Base-by-base conservation (phyloP, 2,113 vertebrate genomes). In the Chaetodon trifascialis region DNA sequence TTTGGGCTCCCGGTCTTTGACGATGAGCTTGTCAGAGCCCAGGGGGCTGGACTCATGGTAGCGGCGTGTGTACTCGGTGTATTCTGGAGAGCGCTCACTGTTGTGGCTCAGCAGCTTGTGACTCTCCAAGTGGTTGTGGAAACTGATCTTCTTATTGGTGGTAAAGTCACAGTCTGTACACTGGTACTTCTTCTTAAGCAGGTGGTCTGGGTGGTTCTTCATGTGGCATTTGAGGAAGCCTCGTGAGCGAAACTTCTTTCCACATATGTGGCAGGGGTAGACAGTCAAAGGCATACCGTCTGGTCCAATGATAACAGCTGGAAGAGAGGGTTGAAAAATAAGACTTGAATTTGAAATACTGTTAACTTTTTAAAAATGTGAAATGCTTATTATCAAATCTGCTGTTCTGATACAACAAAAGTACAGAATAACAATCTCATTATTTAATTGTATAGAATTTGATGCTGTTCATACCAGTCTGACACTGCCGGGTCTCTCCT, bases 111-210 rank as follows among this genome's bases (percentile, higher is more conserved):
- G 88, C 84, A 99, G 97, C 93, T 99, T 99, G 95, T 99, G 98
- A 95, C 98, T 97, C 94, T 99, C 98, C 93, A 99, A 92, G 85
- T 99, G 98, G 94, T 97, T 99, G 94, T 99, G 98, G 91, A 99
- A 99, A 95, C 96, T 99, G 84, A 98, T 93, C 95, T 99, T 99
- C 95, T 99, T 99, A 95, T 99, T 99, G 87, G 98, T 99, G 84
- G 97, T 99, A 87, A 99, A 99, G 95, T 99, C 98, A 82, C 98
- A 99, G 95, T 99, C 98, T 65, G 98, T 99, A 88, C 98, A 99
- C 92, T 99, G 98, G 90, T 99, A 99, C 73, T 99, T 99, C 95
- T 99, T 99, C 94, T 99, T 99, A 15, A 99, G 96, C 94, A 98
- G 96, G 92, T 99, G 98, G 94, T 99, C 97, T 0, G 98, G 98